Conservation (phyloP, 2,797 vertebrate species). For the Oophaga sylvatica region DNA sequence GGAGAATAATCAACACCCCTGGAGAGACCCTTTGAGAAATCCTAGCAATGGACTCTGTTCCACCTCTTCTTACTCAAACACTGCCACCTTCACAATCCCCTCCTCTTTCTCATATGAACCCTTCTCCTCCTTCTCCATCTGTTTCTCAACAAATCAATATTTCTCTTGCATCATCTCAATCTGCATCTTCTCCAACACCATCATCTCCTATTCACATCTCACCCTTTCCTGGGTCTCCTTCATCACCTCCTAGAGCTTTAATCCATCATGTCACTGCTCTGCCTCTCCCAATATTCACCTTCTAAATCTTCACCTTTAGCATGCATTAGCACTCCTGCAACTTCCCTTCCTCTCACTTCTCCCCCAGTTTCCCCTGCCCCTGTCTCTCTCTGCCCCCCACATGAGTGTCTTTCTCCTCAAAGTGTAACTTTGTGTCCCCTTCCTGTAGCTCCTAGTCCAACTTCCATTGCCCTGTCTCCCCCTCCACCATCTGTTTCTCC, state of each 20-base stretch:
- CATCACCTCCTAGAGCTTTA: constrained; percentile 14
- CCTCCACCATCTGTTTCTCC: constrained; percentile 48
- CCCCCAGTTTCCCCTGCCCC: constrained; percentile 66
- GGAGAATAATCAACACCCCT: constrained; percentile 50
- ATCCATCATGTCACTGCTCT: constrained; percentile 27
- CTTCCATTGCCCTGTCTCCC: constrained; percentile 44
- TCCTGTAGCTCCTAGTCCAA: constrained; percentile 25
- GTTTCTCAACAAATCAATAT: constrained; percentile 27
- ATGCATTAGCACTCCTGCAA: constrained; percentile 72
- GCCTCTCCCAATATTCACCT: constrained; percentile 42
- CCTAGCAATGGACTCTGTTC: constrained; percentile 57
- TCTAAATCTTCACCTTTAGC: constrained; percentile 21
- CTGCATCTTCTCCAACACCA: constrained; percentile 36
- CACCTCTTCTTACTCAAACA: constrained; percentile 47
- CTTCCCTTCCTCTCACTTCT: constrained; percentile 72
- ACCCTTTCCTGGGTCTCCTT: constrained; percentile 23
- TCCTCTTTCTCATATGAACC: constrained; percentile 34
- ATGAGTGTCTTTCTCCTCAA: constrained; percentile 63
- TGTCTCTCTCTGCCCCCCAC: constrained; percentile 74
- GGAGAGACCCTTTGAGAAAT: constrained; percentile 40
- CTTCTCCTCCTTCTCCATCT: constrained; percentile 46
- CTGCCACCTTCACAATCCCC: constrained; percentile 9
- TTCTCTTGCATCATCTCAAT: constrained; percentile 41
- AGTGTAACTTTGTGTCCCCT: constrained; percentile 17
- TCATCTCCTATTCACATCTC: constrained; percentile 38